Evolutionary conservation across 2,888 invertebrate genomes (phyloP), one percentile per base, ranked within the genome.

Genomic region (Lasius platythorax): DNA sequence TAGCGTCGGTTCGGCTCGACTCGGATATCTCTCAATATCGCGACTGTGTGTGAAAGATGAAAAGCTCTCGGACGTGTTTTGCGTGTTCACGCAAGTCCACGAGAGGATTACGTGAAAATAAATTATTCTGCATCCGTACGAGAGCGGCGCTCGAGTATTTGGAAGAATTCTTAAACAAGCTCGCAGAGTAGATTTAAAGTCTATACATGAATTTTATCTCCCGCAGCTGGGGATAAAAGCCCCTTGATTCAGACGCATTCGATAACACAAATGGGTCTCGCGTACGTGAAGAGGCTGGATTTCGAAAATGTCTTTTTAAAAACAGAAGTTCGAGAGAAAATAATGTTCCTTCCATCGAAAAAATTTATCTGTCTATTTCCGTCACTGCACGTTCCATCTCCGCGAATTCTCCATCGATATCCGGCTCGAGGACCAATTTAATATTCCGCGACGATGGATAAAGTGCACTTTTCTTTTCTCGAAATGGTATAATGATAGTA

Each of bases 351-450:
- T 61, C 30, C 28, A 46, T 79, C 33, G 43, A 43, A 73, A 61
- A 81, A 61, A 73, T 73, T 72, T 58, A 79, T 72, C 12, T 30
- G 61, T 61, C 61, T 79, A 61, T 79, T 72, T 61, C 61, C 56
- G 53, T 28, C 43, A 11, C 3, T 18, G n/a, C 9, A n/a, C 37
- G 37, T 53, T 53, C 8, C 9, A 30, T 43, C 68, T 56, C 33
- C 15, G 30, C 28, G 79, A 73, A 37, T 61, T 28, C 18, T 50
- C 28, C 46, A 73, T 81, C 79, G 73, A 81, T 72, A 73, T 81
- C 73, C 46, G 79, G 23, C 28, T 33, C 18, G 43, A 73, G 46
- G 73, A 81, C 73, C 61, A 73, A 81, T 81, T 73, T 81, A 73
- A 73, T 70, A 70, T 61, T 28, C 73, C 61, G 37, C 37, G 12